These are phyloP conservation scores for Tuta absoluta DNA, from an alignment of 2,888 invertebrate species.

Conservation along the genomic window DNA sequence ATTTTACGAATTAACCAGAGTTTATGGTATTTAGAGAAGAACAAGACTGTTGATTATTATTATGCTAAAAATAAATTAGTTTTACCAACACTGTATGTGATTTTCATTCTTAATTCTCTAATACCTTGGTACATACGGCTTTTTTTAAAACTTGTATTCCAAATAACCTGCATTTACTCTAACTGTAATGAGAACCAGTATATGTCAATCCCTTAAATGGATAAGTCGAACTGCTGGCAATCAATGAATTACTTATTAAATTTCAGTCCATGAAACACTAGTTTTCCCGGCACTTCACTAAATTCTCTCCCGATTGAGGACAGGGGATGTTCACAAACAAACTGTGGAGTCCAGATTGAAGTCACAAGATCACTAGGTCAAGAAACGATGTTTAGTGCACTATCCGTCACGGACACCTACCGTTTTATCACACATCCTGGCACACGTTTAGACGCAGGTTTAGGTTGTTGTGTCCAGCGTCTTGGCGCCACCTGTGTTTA, in stretches of 20 bases:
- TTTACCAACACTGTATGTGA: too few species aligned
- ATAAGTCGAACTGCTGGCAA: too few species aligned
- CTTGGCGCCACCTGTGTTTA: constrained; percentile 74
- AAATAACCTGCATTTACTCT: too few species aligned
- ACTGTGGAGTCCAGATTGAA: constrained; percentile 28
- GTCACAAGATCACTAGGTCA: constrained; percentile 58
- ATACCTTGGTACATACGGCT: too few species aligned
- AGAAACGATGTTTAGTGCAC: constrained; percentile 39
- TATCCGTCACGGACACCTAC: constrained; percentile 60
- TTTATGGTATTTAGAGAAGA: too few species aligned
- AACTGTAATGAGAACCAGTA: too few species aligned
- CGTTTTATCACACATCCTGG: constrained; percentile 76
- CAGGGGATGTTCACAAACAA: constrained; percentile 27
- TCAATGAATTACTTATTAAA: not conserved
- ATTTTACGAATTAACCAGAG: too few species aligned
- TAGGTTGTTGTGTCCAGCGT: constrained; percentile 73
- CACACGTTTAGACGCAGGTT: constrained; percentile 60
- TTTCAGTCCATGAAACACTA: constrained; percentile 17
- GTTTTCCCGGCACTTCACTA: constrained; percentile 32
- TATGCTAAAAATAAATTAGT: too few species aligned
- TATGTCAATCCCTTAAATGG: too few species aligned
- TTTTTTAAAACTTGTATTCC: too few species aligned
- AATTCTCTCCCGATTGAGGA: constrained; percentile 27
- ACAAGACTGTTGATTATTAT: too few species aligned
- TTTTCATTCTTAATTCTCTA: too few species aligned